Base-by-base conservation (phyloP, 2,797 vertebrate genomes). In the Hybognathus amarus region DNA sequence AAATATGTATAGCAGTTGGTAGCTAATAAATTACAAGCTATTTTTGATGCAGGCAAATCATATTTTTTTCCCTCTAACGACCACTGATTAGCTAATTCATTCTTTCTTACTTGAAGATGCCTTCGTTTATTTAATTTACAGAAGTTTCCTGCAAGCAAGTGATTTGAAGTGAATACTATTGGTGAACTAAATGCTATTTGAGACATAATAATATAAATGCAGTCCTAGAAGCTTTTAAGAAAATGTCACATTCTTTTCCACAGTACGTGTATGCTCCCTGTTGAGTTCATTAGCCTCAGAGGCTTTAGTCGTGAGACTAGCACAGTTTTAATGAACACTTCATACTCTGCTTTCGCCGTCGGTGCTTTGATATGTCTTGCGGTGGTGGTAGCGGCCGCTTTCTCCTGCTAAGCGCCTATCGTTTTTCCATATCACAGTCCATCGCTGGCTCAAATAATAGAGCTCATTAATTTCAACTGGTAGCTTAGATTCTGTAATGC, bases 391-490 rank as follows among this genome's bases (percentile, higher is more conserved):
- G 56, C 15, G 30, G 66, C 30, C 20, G 30, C 40, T 79, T 85
- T 64, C 56, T 70, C 68, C 24, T 50, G 75, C 63, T 64, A 69
- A 56, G 40, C 54, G 2, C 17, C 47, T 52, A n/a, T 83, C 64
- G 38, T 85, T 85, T 73, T 86, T 83, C 79, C 83, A 82, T 64
- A 88, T 88, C 78, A 77, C 89, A 89, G 87, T 90, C 89, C 88
- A 88, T 91, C 80, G 85, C 82, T 80, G 83, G 74, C 89, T 89
- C 83, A 47, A 86, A 84, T 89, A 93, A 90, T 89, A 85, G 89
- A 86, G 75, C 86, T 92, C 86, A 89, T 93, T 93, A 93, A 89
- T 89, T 86, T 33, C 38, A 86, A 88, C 87, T 85, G 71, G 82
- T 79, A 84, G 87, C 47, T n/a, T 85, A 59, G 77, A 27, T 76